Percentiles rank a stretch among this genome's conserved stretches.
Conservation (phyloP, 2,797 vertebrate genomes). For the Arrhamphus sclerolepis region DNA sequence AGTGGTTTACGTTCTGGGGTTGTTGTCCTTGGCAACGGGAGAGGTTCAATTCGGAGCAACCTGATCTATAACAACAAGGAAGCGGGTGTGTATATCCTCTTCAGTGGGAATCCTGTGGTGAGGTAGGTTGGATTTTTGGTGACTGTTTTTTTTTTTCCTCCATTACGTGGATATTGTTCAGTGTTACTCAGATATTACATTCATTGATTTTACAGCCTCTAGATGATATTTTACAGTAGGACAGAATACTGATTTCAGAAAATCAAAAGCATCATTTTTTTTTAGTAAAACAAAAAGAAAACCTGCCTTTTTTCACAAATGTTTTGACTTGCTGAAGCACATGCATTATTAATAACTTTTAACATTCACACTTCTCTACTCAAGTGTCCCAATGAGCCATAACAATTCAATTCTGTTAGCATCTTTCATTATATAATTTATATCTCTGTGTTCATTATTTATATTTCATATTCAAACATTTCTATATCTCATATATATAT, state of each 20-base stretch:
- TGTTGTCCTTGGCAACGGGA: constrained; percentile 91
- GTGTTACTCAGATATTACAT: not conserved
- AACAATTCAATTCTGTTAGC: not conserved
- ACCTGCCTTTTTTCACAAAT: not conserved
- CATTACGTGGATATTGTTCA: not conserved
- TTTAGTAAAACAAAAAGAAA: not conserved
- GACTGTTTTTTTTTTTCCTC: not conserved
- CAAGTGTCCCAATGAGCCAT: not conserved
- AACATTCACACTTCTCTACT: not conserved
- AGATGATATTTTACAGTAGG: not conserved
- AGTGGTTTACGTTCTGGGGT: constrained; percentile 92
- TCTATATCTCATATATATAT: not conserved
- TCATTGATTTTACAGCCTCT: not conserved
- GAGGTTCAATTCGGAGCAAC: constrained; percentile 91
- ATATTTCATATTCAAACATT: not conserved
- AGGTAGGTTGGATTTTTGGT: constrained; percentile 76
- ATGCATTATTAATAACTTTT: not conserved
- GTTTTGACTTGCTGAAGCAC: not conserved
- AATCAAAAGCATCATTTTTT: not conserved
- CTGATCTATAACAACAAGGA: constrained; percentile 95
- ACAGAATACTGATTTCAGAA: not conserved
- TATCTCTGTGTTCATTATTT: not conserved
- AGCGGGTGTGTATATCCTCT: constrained; percentile 94
- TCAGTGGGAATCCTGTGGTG: constrained; percentile 91
- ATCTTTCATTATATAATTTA: not conserved